Evolutionary conservation across 2,888 invertebrate species (phyloP).

Genomic region (Netelia inedita): DNA sequence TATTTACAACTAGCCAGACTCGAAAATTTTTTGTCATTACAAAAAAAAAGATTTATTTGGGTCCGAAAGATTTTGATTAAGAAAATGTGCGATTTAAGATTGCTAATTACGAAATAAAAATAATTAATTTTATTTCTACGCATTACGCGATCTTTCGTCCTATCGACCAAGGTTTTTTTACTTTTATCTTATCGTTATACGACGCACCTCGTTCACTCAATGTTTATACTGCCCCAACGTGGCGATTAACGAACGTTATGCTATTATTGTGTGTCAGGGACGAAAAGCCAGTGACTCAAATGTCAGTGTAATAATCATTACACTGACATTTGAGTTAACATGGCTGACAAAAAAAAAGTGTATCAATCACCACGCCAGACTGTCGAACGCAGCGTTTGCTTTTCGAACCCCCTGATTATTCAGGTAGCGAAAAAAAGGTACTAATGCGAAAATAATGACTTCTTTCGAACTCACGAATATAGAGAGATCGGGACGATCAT

Average conservation of each 20-base stretch:
- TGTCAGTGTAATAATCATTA: background rate
- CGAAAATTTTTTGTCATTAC: no score
- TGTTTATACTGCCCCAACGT: conserved; percentile 16
- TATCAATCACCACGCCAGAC: conserved; percentile 16
- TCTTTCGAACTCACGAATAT: conserved; percentile 4
- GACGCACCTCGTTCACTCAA: background rate
- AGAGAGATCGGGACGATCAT: conserved; percentile 35
- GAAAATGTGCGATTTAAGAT: background rate
- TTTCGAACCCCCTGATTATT: background rate
- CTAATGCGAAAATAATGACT: conserved; percentile 56
- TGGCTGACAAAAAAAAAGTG: conserved; percentile 12
- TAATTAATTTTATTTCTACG: background rate
- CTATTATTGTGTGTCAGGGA: conserved; percentile 6
- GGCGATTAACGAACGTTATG: conserved; percentile 5
- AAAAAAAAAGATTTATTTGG: no score
- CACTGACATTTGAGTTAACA: background rate
- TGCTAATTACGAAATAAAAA: background rate
- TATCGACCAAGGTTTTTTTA: conserved; percentile 6
- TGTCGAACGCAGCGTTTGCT: background rate
- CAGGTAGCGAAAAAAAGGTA: conserved; percentile 10
- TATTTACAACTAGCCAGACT: no score
- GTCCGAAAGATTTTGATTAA: no score
- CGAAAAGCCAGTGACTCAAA: conserved; percentile 42
- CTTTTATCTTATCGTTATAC: conserved; percentile 21
- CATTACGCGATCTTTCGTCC: background rate